Evolutionary conservation across 2,113 vertebrate species (phyloP).

Genomic region (Mormyrus iriodes): DNA sequence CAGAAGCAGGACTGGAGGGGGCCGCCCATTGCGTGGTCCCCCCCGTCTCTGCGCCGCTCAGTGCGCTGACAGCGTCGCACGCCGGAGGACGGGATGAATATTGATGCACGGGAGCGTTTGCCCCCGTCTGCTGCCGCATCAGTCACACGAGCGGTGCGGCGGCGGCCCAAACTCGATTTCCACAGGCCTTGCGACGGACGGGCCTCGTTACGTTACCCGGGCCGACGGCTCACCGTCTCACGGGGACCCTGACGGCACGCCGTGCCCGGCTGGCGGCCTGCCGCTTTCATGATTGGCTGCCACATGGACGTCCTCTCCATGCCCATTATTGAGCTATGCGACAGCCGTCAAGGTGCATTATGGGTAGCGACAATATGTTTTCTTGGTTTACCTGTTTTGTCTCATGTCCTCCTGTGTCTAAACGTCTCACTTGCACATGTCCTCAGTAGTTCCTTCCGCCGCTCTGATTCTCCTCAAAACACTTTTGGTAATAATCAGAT

Average conservation of each 20-base stretch:
- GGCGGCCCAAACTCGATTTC: conserved; percentile 53
- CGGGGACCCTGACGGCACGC: not conserved
- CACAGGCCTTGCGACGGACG: conserved; percentile 34
- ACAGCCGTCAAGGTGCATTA: not conserved
- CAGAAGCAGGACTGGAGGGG: not conserved
- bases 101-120: conserved; percentile 48
- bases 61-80: conserved; percentile 32
- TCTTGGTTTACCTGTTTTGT: not conserved
- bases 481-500: not conserved
- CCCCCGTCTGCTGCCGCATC: conserved; percentile 39
- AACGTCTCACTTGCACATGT: not conserved
- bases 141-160: conserved; percentile 42
- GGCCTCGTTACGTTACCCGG: not conserved
- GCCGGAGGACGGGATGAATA: conserved; percentile 46
- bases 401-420: not conserved
- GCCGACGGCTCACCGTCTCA: not conserved
- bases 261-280: not conserved
- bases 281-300: not conserved
- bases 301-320: not conserved
- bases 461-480: not conserved
- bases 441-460: not conserved
- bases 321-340: not conserved
- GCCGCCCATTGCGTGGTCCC: not conserved
- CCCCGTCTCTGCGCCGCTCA: conserved; percentile 16
- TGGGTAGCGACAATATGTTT: not conserved